Conservation (phyloP, 2,888 invertebrate species). For the Euzetes globulus region DNA sequence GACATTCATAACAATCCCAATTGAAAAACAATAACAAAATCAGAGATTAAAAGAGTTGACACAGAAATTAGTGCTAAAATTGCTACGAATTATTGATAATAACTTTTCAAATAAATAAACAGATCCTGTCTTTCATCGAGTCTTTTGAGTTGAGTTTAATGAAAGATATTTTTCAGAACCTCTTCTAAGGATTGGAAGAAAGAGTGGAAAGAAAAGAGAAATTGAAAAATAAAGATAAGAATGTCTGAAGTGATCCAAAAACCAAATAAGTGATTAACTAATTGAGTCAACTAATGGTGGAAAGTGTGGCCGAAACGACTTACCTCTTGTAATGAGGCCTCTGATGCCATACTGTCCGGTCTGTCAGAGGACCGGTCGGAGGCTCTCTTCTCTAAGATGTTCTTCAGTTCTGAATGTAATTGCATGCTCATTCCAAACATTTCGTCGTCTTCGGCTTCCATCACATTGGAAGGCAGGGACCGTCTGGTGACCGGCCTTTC, state of each 20-base stretch:
- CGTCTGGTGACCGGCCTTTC: neutral
- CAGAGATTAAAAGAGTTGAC: no score
- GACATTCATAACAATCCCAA: no score
- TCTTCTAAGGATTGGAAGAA: neutral
- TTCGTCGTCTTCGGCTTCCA: neutral
- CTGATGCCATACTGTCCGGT: neutral
- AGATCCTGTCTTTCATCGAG: no score
- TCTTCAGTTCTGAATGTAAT: neutral
- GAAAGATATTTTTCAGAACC: neutral
- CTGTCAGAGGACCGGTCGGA: neutral
- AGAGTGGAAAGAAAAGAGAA: neutral
- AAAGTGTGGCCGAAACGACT: neutral
- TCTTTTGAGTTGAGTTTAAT: no score
- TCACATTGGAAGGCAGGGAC: neutral
- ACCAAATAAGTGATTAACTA: neutral
- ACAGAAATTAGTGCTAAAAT: no score
- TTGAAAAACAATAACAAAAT: no score
- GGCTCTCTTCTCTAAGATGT: neutral
- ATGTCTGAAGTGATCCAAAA: neutral
- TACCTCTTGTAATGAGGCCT: neutral
- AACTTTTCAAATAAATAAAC: no score
- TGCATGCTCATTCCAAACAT: neutral
- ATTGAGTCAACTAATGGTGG: neutral
- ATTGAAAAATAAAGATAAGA: neutral
- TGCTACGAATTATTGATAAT: no score